Evolutionary conservation across 2,113 vertebrate species (phyloP).

Genomic region (Neofelis nebulosa): DNA sequence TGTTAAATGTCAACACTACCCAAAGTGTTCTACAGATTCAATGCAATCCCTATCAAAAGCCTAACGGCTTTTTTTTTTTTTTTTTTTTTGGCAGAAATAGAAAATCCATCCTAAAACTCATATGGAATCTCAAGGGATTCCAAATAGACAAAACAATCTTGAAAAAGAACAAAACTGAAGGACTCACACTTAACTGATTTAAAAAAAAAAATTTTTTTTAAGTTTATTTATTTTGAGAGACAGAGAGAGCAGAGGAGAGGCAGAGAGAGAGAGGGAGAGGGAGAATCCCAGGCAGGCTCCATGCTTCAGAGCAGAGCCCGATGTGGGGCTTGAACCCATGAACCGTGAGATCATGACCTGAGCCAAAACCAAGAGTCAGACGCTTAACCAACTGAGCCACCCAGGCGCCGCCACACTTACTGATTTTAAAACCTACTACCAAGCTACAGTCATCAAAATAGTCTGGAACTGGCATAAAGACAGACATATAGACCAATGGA

Average conservation of each 20-base stretch:
- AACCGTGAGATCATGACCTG: no score
- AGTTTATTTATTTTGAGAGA: no score
- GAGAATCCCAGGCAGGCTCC: no score
- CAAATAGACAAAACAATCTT: neutral
- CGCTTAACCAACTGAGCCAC: no score
- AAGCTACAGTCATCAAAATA: neutral
- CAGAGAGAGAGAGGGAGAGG: no score
- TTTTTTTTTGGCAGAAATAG: neutral
- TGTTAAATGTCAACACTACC: neutral
- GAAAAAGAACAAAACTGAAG: neutral
- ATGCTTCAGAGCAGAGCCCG: no score
- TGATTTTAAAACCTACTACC: neutral
- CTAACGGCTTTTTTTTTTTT: neutral
- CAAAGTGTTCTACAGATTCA: neutral
- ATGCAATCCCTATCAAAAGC: neutral
- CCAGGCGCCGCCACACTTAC: no score
- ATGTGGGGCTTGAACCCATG: no score
- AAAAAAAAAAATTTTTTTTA: neutral
- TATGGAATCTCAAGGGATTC: neutral
- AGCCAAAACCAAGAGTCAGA: no score
- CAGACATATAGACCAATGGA: neutral
- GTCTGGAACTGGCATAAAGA: neutral
- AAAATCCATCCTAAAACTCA: neutral
- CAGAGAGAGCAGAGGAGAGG: no score
- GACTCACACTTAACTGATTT: neutral